Evolutionary conservation across 2,113 vertebrate genomes (phyloP).

Genomic region (Neomonachus schauinslandi): DNA sequence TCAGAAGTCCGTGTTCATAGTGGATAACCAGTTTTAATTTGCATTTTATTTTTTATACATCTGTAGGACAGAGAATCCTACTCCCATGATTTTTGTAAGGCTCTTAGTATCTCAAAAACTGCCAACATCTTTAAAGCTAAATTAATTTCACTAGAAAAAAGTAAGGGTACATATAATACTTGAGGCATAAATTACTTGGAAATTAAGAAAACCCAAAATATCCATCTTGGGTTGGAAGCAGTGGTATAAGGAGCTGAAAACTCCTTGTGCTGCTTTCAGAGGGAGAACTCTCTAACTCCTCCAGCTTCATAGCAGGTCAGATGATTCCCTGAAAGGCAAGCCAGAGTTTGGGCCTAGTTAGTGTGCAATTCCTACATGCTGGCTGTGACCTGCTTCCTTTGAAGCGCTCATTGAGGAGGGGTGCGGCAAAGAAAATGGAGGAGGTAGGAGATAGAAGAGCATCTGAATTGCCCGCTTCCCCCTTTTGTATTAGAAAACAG

Average conservation of each 20-base stretch:
- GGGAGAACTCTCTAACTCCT: background rate
- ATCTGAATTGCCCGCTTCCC: background rate
- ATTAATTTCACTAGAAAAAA: background rate
- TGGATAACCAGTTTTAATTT: background rate
- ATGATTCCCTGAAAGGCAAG: background rate
- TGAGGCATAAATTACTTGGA: background rate
- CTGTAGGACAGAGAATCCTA: background rate
- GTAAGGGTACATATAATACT: background rate
- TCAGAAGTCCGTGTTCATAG: background rate
- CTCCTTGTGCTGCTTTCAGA: background rate
- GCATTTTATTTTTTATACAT: background rate
- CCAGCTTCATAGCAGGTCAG: background rate
- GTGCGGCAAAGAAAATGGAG: background rate
- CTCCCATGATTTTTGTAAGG: background rate
- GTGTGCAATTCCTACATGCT: background rate
- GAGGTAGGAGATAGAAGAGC: background rate
- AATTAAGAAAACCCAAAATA: background rate
- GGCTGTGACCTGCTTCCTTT: background rate
- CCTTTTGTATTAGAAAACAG: background rate
- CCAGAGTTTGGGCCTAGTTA: background rate
- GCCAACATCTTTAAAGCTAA: constrained; percentile 25
- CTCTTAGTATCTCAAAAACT: background rate
- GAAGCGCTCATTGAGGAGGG: background rate
- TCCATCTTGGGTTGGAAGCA: background rate
- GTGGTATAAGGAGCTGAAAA: background rate